These are phyloP conservation scores for Aleiodes sp. DNA, from an alignment of 1,140 invertebrate species.

Conservation along the genomic window DNA sequence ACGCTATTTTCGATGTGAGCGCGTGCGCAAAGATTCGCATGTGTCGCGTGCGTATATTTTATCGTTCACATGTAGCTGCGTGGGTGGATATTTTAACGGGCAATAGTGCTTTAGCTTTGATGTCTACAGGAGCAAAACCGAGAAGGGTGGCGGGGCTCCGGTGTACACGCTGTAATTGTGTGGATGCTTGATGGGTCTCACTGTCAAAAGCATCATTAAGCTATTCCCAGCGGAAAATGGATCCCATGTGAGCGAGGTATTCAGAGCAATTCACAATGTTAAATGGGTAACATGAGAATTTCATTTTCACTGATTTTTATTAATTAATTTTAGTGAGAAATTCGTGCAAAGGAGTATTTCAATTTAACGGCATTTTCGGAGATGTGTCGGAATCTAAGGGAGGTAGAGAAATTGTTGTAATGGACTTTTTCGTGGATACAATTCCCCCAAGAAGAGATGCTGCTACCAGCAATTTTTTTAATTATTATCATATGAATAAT, in stretches of 20 bases:
- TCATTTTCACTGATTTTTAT: not conserved
- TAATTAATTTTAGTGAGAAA: not conserved
- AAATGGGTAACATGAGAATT: not conserved
- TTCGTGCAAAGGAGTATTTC: no score
- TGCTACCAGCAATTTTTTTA: no score
- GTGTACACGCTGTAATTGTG: not conserved
- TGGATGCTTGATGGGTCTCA: constrained; percentile 3
- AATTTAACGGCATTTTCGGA: no score
- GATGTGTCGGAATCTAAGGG: no score
- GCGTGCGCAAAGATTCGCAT: no score
- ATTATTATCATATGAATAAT: no score
- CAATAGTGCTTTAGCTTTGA: not conserved
- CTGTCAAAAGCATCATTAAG: not conserved
- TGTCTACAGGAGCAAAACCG: not conserved
- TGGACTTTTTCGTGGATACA: no score
- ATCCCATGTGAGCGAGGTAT: not conserved
- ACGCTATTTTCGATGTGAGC: not conserved
- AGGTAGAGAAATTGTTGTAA: no score
- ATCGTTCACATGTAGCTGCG: not conserved
- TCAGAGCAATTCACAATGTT: not conserved
- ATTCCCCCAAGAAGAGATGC: no score
- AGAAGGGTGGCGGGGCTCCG: not conserved
- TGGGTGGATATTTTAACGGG: not conserved
- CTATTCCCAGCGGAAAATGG: not conserved
- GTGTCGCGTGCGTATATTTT: not conserved